Conservation (phyloP, 1,140 invertebrate genomes). For the Temnothorax longispinosus region DNA sequence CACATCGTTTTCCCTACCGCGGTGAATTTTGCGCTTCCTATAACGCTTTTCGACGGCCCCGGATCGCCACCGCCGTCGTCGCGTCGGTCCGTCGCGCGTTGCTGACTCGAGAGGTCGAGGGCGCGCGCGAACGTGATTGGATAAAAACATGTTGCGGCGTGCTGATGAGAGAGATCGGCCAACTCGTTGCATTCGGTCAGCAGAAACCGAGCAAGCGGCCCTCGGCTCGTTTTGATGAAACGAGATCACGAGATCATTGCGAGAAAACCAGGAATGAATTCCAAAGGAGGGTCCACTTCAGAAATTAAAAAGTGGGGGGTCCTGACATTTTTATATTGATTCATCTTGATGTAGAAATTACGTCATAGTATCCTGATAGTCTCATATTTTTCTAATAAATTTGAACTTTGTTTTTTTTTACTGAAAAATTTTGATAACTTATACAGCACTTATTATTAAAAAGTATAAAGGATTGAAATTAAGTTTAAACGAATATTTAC, state of each 20-base stretch:
- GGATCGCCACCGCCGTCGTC: background rate
- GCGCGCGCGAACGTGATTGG: conserved; percentile 43
- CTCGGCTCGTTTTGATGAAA: conserved; percentile 26
- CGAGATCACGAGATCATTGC: conserved; percentile 18
- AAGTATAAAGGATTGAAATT: background rate
- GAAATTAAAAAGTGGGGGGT: background rate
- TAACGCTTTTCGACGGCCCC: background rate
- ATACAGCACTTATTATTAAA: background rate
- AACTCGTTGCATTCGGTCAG: conserved; percentile 51
- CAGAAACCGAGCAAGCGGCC: conserved; percentile 28
- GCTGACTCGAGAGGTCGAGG: conserved; percentile 48
- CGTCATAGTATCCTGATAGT: background rate
- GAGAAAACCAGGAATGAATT: conserved; percentile 11
- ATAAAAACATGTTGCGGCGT: conserved; percentile 51
- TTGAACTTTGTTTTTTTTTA: background rate
- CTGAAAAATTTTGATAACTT: background rate
- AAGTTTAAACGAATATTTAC: background rate
- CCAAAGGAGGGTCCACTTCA: background rate
- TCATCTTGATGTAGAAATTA: background rate
- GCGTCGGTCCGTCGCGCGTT: conserved; percentile 26
- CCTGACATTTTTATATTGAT: background rate
- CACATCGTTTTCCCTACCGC: background rate
- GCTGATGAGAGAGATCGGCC: conserved; percentile 56
- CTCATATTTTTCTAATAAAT: background rate
- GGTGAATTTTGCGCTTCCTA: conserved; percentile 37